Percentiles rank a stretch among this genome's conserved stretches.
Evolutionary conservation across 2,797 vertebrate genomes (phyloP).

Genomic region (Pseudochirops cupreus): DNA sequence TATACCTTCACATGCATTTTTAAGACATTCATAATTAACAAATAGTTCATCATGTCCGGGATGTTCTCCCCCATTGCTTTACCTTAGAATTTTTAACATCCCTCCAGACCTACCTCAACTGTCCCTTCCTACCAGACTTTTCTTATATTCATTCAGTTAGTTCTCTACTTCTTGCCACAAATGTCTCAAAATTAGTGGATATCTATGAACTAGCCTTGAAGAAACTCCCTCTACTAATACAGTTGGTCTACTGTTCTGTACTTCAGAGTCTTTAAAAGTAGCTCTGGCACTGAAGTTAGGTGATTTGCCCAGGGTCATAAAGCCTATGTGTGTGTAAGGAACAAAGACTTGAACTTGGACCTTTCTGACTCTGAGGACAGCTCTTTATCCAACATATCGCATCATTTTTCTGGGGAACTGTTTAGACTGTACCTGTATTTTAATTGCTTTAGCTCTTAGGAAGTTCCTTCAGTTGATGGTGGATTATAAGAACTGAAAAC

Average conservation of each 20-base stretch:
- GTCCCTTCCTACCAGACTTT: neutral
- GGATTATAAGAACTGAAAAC: neutral
- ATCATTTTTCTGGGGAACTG: neutral
- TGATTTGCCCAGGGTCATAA: neutral
- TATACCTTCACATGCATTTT: neutral
- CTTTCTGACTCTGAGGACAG: neutral
- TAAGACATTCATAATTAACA: neutral
- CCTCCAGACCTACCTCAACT: neutral
- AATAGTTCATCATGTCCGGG: neutral
- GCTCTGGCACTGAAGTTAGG: neutral
- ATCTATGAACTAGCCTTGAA: neutral
- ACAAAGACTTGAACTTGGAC: neutral
- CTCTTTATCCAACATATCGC: neutral
- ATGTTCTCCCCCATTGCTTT: neutral
- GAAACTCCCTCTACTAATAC: neutral
- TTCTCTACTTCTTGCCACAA: neutral
- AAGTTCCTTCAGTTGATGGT: neutral
- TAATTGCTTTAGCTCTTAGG: neutral
- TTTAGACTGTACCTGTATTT: neutral
- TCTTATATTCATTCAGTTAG: neutral
- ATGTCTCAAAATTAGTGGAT: fast-evolving
- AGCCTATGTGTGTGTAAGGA: neutral
- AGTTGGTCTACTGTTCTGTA: neutral
- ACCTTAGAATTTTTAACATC: neutral
- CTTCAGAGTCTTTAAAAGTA: neutral